Percentiles rank a stretch among this genome's conserved stretches.
Conservation (phyloP, 2,113 vertebrate genomes). For the Sturnus vulgaris region DNA sequence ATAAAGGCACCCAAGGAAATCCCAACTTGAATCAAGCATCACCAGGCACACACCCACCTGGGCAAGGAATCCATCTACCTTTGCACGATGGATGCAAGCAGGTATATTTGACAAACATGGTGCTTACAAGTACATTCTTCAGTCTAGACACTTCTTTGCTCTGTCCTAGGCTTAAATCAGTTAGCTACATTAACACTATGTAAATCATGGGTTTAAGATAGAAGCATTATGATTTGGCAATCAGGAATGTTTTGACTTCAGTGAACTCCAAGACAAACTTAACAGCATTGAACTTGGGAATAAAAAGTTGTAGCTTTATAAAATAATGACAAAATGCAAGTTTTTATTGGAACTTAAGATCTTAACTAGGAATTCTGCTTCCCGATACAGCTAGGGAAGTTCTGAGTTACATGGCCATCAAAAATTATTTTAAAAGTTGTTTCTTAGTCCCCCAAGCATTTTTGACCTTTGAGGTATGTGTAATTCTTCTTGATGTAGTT, state of each 20-base stretch:
- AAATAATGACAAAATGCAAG: background rate
- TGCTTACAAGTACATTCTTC: background rate
- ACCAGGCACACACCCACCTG: background rate
- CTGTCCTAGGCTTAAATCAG: background rate
- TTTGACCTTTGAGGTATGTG: background rate
- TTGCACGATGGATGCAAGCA: background rate
- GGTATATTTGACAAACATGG: background rate
- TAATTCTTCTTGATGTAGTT: background rate
- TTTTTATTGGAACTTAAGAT: background rate
- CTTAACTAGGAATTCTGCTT: background rate
- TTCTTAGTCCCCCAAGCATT: background rate
- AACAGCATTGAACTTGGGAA: background rate
- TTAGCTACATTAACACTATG: background rate
- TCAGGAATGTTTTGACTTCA: background rate
- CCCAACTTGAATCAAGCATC: background rate
- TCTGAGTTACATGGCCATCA: background rate
- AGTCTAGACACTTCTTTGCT: background rate
- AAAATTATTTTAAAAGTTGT: background rate
- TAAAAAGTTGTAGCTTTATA: background rate
- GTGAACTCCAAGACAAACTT: constrained; percentile 15
- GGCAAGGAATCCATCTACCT: background rate
- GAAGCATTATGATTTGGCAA: constrained; percentile 1
- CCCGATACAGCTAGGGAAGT: background rate
- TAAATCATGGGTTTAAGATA: background rate
- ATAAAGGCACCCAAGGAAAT: background rate